phyloP scores from a whole-genome alignment of 2,888 invertebrate genomes.

The Drosophila mettleri region DNA sequence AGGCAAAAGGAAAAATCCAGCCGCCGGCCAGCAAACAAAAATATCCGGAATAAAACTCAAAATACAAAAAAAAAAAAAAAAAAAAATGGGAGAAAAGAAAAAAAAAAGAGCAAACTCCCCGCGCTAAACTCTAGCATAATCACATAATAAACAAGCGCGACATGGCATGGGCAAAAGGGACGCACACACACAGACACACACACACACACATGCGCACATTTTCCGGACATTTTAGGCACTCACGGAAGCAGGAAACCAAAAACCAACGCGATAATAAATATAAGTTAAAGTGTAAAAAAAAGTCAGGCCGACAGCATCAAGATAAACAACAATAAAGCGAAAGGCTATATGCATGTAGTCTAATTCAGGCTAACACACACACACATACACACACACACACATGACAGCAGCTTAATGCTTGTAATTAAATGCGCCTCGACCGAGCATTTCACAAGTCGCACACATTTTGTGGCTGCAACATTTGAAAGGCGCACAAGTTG shows the following conservation, averaged over 20 bases:
- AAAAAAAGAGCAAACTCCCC: constrained; percentile 21
- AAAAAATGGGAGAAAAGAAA: not conserved
- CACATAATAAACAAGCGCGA: constrained; percentile 73
- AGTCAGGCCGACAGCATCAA: constrained; percentile 57
- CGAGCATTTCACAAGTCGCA: constrained; percentile 27
- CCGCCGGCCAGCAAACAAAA: constrained; percentile 55
- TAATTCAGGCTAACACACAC: constrained; percentile 26
- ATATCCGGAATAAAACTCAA: constrained; percentile 31
- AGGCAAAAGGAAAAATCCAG: constrained; percentile 66
- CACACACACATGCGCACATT: constrained; percentile 10
- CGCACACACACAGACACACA: constrained; percentile 6
- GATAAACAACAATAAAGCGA: constrained; percentile 63
- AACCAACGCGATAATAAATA: constrained; percentile 76
- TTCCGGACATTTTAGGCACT: constrained; percentile 55
- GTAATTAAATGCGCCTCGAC: constrained; percentile 58
- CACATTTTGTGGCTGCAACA: constrained; percentile 45
- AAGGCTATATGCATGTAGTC: constrained; percentile 37
- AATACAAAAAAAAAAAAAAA: constrained; percentile 13
- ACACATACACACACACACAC: constrained; percentile 8
- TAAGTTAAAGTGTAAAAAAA: constrained; percentile 70
- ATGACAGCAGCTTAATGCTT: constrained; percentile 49
- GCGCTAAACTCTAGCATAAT: constrained; percentile 72
- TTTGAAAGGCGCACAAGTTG: constrained; percentile 47
- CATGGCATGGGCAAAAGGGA: constrained; percentile 32
- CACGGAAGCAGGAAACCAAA: constrained; percentile 57